Conservation (phyloP, 2,888 invertebrate genomes). For the Sericinus montela region DNA sequence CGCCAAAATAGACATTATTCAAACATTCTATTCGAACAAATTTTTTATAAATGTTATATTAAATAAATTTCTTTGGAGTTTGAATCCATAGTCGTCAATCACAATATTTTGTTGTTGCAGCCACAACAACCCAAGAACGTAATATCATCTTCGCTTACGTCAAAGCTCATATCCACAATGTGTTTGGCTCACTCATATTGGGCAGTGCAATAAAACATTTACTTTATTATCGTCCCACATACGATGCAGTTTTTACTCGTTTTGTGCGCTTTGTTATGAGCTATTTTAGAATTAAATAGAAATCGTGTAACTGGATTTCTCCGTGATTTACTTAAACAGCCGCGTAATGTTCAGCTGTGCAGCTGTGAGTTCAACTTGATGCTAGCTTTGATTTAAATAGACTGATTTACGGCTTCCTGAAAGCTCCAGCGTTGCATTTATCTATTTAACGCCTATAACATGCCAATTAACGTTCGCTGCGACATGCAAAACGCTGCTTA, state of each 20-base stretch:
- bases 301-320: background rate
- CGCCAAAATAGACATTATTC: no score
- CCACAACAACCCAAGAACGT: no score
- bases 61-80: no score
- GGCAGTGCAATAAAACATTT: background rate
- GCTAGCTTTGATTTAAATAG: constrained; percentile 4
- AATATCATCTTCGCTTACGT: no score
- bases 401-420: constrained; percentile 15
- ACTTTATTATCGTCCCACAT: constrained; percentile 2
- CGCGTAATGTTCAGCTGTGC: background rate
- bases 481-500: constrained; percentile 5
- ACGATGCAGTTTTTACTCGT: background rate
- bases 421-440: constrained; percentile 7
- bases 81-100: no score
- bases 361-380: background rate
- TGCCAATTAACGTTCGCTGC: constrained; percentile 11
- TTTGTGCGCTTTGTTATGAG: background rate
- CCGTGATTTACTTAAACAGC: constrained; percentile 6
- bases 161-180: no score
- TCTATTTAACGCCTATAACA: constrained; percentile 15
- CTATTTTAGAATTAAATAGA: constrained; percentile 1
- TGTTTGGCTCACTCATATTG: no score
- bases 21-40: no score
- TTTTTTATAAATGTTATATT: no score
- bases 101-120: no score